Base-by-base conservation (phyloP, 2,797 vertebrate species). In the Agapornis canus region DNA sequence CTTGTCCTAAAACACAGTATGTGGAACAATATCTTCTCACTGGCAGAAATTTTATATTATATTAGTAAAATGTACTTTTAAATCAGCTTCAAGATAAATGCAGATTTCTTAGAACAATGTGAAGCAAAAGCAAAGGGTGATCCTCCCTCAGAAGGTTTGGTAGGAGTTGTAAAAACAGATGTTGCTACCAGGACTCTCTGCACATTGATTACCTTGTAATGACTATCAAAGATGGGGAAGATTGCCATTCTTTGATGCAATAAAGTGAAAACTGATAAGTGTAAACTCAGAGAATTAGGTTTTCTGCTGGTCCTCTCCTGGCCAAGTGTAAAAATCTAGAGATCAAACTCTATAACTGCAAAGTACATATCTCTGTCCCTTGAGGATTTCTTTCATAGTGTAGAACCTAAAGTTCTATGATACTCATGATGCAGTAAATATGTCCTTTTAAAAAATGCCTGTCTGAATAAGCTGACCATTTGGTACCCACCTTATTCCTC, bases 11-110 rank as follows among this genome's bases (percentile, higher is more conserved):
- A 72, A 35, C 4, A 32, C 6, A 25, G 2, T 1, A 6, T 8
- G 4, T 40, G 5, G 8, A 94, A 32, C 3, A 59, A 51, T n/a
- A 18, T 19, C 9, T 66, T 73, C 23, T 80, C 11, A 13, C 17
- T 70, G 61, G 27, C 6, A 86, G 16, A 87, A 87, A 57, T 47
- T 32, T 75, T 39, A 21, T 84, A 32, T 79, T 88, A 65, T 75
- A 21, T 61, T 47, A 43, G 32, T 70, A 52, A 95, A 83, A 45
- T 5, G 2, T 84, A 26, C 8, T 78, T 35, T 82, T 56, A 77
- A 59, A 16, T 68, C 35, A 80, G 4, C 32, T 86, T 86, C 35
- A 69, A 26, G 17, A 40, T 22, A 72, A 91, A 73, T 45, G 1
- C 1, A 12, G 37, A 32, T 64, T 18, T 12, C 11, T 83, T 17